Evolutionary conservation across 2,888 invertebrate species (phyloP).

Genomic region (Hedychridium roseum): DNA sequence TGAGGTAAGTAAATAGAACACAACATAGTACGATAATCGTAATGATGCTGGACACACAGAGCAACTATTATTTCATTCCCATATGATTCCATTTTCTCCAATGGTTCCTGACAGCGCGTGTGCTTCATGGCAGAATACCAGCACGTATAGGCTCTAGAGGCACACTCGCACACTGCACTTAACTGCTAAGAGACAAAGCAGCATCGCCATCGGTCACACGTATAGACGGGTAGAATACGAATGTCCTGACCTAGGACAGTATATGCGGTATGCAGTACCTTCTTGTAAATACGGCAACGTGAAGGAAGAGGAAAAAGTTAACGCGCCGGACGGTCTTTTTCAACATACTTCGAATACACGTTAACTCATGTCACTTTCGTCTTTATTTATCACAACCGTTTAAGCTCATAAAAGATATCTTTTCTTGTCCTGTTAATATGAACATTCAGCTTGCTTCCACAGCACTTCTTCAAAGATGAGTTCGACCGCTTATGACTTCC

Average conservation of each 20-base stretch:
- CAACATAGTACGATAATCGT: neutral
- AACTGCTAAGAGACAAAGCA: slow-evolving; percentile 27
- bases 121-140: slow-evolving; percentile 38
- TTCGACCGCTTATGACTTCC: too few species aligned
- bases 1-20: neutral
- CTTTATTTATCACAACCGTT: too few species aligned
- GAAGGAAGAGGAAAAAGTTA: too few species aligned
- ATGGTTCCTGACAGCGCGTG: slow-evolving; percentile 33
- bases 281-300: slow-evolving; percentile 59
- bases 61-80: slow-evolving; percentile 8
- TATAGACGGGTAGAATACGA: slow-evolving; percentile 48
- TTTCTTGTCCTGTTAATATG: too few species aligned
- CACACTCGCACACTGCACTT: slow-evolving; percentile 58
- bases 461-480: too few species aligned
- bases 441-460: too few species aligned
- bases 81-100: too few species aligned
- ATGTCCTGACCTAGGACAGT: slow-evolving; percentile 49
- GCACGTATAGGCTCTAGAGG: slow-evolving; percentile 54
- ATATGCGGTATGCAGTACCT: slow-evolving; percentile 53
- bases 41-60: slow-evolving; percentile 4
- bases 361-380: too few species aligned
- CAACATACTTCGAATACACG: too few species aligned
- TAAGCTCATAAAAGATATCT: too few species aligned
- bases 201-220: slow-evolving; percentile 35
- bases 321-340: too few species aligned